Conservation (phyloP, 2,888 invertebrate species). For the Tenthredo livida region DNA sequence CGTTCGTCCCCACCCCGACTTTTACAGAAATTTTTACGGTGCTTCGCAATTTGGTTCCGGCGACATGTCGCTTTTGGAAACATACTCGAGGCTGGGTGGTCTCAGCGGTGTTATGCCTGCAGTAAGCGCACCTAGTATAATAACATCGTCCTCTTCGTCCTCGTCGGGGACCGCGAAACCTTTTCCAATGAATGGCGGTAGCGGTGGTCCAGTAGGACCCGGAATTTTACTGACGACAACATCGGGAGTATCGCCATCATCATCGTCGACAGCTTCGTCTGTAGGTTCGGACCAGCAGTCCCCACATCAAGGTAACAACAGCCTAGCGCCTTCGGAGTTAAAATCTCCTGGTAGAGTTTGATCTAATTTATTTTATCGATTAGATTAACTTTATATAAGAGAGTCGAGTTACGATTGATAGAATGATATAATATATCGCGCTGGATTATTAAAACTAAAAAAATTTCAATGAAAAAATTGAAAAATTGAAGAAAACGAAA, state of each 20-base stretch:
- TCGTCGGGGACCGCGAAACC: constrained; percentile 77
- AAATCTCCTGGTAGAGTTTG: constrained; percentile 77
- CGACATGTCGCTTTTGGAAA: constrained; percentile 86
- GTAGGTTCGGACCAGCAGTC: constrained; percentile 76
- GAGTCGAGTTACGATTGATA: constrained; percentile 7
- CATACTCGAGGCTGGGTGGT: constrained; percentile 86
- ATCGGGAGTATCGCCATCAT: constrained; percentile 80
- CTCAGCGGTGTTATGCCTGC: constrained; percentile 75
- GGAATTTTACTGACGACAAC: constrained; percentile 81
- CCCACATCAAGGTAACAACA: constrained; percentile 70
- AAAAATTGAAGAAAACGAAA: background rate
- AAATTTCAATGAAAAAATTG: constrained; percentile 4
- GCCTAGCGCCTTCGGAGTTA: constrained; percentile 72
- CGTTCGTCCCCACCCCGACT: constrained; percentile 85
- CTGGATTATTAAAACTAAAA: constrained; percentile 55
- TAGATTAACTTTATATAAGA: constrained; percentile 2
- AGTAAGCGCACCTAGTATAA: constrained; percentile 70
- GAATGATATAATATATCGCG: constrained; percentile 8
- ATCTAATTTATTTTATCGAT: constrained; percentile 59
- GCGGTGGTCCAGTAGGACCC: constrained; percentile 83
- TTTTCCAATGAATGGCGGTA: constrained; percentile 75
- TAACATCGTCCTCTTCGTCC: constrained; percentile 79
- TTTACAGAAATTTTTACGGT: constrained; percentile 89
- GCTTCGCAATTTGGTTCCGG: constrained; percentile 81
- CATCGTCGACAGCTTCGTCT: constrained; percentile 81